phyloP scores from a whole-genome alignment of 1,140 invertebrate species.

The Papilio helenus region DNA sequence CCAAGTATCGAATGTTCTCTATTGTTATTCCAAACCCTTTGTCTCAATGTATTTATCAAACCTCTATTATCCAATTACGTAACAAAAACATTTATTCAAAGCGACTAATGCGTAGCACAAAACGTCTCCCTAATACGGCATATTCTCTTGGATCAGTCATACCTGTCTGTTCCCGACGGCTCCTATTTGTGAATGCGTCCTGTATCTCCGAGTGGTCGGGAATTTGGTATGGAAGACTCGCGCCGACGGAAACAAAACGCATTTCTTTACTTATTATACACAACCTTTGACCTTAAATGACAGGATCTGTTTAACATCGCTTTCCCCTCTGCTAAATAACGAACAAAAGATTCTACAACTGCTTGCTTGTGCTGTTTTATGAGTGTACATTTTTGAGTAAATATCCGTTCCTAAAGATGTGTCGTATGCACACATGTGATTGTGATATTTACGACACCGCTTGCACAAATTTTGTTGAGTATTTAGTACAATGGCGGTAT shows the following conservation, averaged over 20 bases:
- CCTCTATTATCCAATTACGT: constrained; percentile 18
- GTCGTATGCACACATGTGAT: too few species aligned
- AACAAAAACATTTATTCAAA: constrained; percentile 30
- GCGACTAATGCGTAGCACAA: constrained; percentile 25
- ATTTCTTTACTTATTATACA: constrained; percentile 76
- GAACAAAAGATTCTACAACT: too few species aligned
- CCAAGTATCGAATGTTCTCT: neutral
- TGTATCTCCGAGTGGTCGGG: constrained; percentile 57
- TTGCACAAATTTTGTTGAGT: too few species aligned
- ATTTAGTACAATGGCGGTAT: too few species aligned
- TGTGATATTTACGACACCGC: too few species aligned
- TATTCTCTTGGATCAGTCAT: constrained; percentile 34
- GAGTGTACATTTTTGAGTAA: too few species aligned
- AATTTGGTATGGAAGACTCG: constrained; percentile 72
- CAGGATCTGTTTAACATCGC: too few species aligned
- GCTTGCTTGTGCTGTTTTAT: too few species aligned
- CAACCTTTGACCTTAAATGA: constrained; percentile 43
- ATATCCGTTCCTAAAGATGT: too few species aligned
- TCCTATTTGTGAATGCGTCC: constrained; percentile 51
- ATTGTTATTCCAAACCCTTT: constrained; percentile 12
- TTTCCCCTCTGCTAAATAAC: too few species aligned
- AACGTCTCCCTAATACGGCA: constrained; percentile 37
- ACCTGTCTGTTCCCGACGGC: constrained; percentile 17
- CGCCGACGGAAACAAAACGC: constrained; percentile 72
- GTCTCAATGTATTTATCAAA: neutral